These are phyloP conservation scores for Setophaga kirtlandii DNA, from an alignment of 2,113 vertebrate species.

Conservation along the genomic window DNA sequence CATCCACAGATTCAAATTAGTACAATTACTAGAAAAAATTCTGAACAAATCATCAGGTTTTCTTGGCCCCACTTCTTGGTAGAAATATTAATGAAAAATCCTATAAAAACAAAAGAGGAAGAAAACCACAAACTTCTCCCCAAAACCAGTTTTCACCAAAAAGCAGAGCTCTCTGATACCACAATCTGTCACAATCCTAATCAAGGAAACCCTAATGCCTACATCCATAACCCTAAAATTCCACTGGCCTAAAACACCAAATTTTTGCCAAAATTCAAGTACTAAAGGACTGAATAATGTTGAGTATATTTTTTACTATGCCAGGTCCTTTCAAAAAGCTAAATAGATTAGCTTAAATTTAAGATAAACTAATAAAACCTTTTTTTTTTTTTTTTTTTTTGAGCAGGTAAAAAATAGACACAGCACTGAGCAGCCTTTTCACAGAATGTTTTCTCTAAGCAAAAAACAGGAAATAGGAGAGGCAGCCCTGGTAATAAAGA, in stretches of 20 bases:
- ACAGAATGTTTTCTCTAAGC: background rate
- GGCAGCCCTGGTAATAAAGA: background rate
- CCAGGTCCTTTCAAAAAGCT: background rate
- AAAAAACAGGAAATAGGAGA: background rate
- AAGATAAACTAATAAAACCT: background rate
- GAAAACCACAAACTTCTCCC: fast-evolving
- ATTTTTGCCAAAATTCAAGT: background rate
- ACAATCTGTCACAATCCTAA: background rate
- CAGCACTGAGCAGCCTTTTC: background rate
- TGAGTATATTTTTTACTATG: background rate
- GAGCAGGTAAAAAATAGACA: background rate
- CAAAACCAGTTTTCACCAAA: background rate
- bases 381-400: background rate
- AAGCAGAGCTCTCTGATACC: background rate
- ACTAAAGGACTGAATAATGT: background rate
- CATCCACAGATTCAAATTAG: background rate
- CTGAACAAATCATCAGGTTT: background rate
- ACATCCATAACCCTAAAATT: background rate
- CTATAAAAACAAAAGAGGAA: background rate
- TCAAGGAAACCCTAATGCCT: background rate
- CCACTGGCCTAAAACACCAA: background rate
- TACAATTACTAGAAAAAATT: background rate
- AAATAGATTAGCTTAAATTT: background rate
- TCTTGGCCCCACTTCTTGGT: background rate
- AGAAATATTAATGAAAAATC: background rate